Conservation (phyloP, 2,113 vertebrate species). For the Mus musculus region GRCm39 chr13:40191501-40192000, state of each 20-base stretch:
- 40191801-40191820: neutral
- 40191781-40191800: conserved; percentile 59
- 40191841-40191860: neutral
- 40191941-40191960: neutral
- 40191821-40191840: neutral
- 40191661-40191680: conserved; percentile 57
- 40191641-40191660: conserved; percentile 50
- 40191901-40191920: neutral
- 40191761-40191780: conserved; percentile 29
- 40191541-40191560: conserved; percentile 66
- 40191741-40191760: conserved; percentile 51
- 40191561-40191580: conserved; percentile 77
- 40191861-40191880: neutral
- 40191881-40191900: neutral
- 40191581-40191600: conserved; percentile 57
- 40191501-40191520: conserved; percentile 69
- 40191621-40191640: conserved; percentile 54
- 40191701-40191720: conserved; percentile 1
- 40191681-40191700: conserved; percentile 66
- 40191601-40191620: conserved; percentile 66
- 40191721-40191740: conserved; percentile 6
- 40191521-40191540: conserved; percentile 62
- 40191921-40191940: neutral
- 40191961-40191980: neutral
- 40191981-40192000: neutral